Percentiles rank a stretch among this genome's conserved stretches.
Evolutionary conservation across 2,797 vertebrate species (phyloP).

Genomic region (Amphiprion clarkii): DNA sequence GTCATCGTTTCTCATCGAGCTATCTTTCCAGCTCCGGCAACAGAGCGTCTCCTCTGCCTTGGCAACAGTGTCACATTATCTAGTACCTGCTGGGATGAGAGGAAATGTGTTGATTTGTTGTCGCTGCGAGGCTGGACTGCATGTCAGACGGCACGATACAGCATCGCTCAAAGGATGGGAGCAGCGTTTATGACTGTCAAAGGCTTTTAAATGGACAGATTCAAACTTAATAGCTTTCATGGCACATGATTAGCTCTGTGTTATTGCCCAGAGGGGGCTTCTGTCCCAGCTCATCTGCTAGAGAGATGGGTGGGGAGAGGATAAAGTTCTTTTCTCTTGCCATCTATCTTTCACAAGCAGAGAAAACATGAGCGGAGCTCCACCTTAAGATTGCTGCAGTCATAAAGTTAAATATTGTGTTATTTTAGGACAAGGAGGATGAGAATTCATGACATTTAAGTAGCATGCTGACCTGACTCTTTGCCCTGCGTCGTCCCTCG

Average conservation of each 20-base stretch:
- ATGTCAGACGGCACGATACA: constrained; percentile 14
- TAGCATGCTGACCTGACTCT: constrained; percentile 88
- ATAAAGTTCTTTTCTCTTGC: constrained; percentile 25
- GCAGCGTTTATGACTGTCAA: constrained; percentile 38
- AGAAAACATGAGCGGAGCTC: neutral
- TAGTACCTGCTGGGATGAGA: constrained; percentile 72
- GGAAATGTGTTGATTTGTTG: constrained; percentile 71
- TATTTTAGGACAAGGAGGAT: neutral
- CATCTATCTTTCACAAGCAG: constrained; percentile 4
- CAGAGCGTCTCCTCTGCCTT: constrained; percentile 71
- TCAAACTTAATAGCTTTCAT: constrained; percentile 50
- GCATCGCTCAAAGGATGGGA: constrained; percentile 30
- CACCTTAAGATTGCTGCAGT: neutral
- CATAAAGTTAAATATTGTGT: constrained; percentile 24
- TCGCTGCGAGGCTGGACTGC: constrained; percentile 46
- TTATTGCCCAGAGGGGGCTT: constrained; percentile 32
- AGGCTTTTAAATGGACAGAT: constrained; percentile 40
- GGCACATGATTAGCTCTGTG: constrained; percentile 53
- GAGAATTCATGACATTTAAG: constrained; percentile 12
- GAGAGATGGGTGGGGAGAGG: constrained; percentile 3
- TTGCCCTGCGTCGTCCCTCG: constrained; percentile 78
- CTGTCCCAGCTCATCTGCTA: constrained; percentile 41
- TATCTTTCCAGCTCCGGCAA: constrained; percentile 49
- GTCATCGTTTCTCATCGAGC: constrained; percentile 47
- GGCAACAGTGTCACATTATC: constrained; percentile 77